Evolutionary conservation across 2,113 vertebrate genomes (phyloP), one percentile per base, ranked within the genome.

Genomic region (Istiophorus platypterus): DNA sequence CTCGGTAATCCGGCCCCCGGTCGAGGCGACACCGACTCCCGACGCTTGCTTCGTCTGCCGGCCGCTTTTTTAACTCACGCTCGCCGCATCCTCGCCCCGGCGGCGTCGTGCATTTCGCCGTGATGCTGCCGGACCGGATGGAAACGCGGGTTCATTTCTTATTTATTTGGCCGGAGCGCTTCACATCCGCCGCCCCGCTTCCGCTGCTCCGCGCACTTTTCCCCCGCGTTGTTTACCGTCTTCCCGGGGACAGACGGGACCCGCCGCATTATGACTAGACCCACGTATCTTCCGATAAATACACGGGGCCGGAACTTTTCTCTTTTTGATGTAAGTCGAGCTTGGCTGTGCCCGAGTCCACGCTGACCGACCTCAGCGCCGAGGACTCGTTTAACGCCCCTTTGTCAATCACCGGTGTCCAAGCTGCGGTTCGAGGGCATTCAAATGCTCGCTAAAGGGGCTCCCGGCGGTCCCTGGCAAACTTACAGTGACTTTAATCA

Each of bases 81-180:
- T 45, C 49, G 54, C 34, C 15, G 20, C 2, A 1, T 27, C 18
- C 7, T 13, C 14, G 27, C 13, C 34, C 27, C 34, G 20, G 49
- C 41, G 0, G 52, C 75, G 64, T 56, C 57, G 24, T 8, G 24
- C 5, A 22, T 22, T 57, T 34, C 31, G 67, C 49, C 27, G 69
- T 27, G 57, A 14, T 42, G 61, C 42, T 54, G 82, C 73, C 66
- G 75, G 85, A 22, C 37, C 73, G 56, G n/a, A 42, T 15, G 41
- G 51, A 79, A 31, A 82, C 49, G 63, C 47, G 65, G 47, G 14
- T 84, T 93, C 88, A 93, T 93, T 5, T 92, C 85, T 94, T 92
- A 91, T 93, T 91, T 82, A 90, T 92, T 85, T 42, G 74, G 29
- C 42, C 56, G 68, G 39, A 64, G 45, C 59, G 7, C 83, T 70